Conservation (phyloP, 2,888 invertebrate genomes). For the Petrophora chlorosata region DNA sequence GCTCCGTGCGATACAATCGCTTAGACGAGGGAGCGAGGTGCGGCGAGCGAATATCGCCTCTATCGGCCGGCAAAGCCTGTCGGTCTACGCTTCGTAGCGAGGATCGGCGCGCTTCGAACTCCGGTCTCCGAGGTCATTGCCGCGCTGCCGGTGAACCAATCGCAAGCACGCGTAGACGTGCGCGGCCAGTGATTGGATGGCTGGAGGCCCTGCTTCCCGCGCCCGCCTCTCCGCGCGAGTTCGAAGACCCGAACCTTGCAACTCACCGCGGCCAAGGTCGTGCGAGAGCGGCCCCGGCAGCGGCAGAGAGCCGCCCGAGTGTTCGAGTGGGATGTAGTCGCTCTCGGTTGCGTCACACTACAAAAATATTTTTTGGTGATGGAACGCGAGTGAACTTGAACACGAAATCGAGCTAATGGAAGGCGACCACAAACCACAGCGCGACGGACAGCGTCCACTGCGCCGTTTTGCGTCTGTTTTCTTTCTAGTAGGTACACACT, state of each 20-base stretch:
- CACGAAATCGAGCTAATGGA: constrained; percentile 79
- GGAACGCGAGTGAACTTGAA: constrained; percentile 83
- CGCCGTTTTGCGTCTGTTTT: constrained; percentile 53
- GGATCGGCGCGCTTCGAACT: constrained; percentile 91
- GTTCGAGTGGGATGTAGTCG: constrained; percentile 73
- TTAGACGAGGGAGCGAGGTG: constrained; percentile 59
- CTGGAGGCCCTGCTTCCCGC: constrained; percentile 68
- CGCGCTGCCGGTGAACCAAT: constrained; percentile 84
- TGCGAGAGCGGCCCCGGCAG: constrained; percentile 72
- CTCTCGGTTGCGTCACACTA: constrained; percentile 79
- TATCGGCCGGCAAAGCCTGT: constrained; percentile 78
- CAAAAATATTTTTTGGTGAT: constrained; percentile 83
- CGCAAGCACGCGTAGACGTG: constrained; percentile 73
- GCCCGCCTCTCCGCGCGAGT: constrained; percentile 76
- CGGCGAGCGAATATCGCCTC: constrained; percentile 79
- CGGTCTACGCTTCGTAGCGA: constrained; percentile 80
- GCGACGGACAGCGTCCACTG: constrained; percentile 77
- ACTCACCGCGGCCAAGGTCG: constrained; percentile 93
- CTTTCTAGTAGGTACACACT: constrained; percentile 54
- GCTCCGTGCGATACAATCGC: constrained; percentile 80
- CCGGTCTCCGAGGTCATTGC: constrained; percentile 93
- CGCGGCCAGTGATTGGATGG: constrained; percentile 76
- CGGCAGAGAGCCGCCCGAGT: constrained; percentile 62
- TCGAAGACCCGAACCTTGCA: constrained; percentile 94
- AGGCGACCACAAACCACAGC: constrained; percentile 74